Base-by-base conservation (phyloP, 35 echinoderm and acorn worm species). In the Apostichopus parvimensis region DNA sequence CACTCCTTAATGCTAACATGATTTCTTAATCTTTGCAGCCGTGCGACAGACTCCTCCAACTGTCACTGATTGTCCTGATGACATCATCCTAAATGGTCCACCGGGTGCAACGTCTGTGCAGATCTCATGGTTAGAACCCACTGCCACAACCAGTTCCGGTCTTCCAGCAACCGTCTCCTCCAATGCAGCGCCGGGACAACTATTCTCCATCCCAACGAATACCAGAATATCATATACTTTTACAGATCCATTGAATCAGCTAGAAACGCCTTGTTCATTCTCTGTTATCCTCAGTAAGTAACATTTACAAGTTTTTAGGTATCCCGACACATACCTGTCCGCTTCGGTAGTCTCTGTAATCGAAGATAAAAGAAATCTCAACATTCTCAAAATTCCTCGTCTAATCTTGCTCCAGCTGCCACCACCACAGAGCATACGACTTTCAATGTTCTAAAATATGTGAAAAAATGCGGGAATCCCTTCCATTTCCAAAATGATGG, bases 131-230 rank as follows among this genome's bases (percentile, higher is more conserved):
- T 34, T 15, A 88, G 61, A 71, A 88, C 86, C 86, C 8, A 73
- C 20, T 11, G 86, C 86, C 64, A 64, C 61, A 14, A 88, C 86
- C 86, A 88, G 86, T 52, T 88, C 86, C 52, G 86, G 86, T 15
- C 86, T 88, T 6, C 86, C 86, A 68, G 24, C 86, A 4, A 28
- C 18, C 34, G 22, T 88, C 13, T 68, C 23, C 15, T 88, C 86
- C 18, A 34, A 4, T 72, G 20, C 13, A 58, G 71, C 86, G 5
- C 86, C 86, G 11, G 86, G 86, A 34, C 9, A 88, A 9, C 3
- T 66, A 54, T 88, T 88, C n/a, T 8, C 86, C 61, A 72, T 88
- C 45, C 79, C 79, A 12, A 45, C 86, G 22, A 88, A 88, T 45
- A 25, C 28, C 64, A 73, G 45, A n/a, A 24, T 88, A 64, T 72